These are phyloP conservation scores for Sinocyclocheilus anophthalmus DNA, from an alignment of 2,113 vertebrate species.

Conservation along the genomic window DNA sequence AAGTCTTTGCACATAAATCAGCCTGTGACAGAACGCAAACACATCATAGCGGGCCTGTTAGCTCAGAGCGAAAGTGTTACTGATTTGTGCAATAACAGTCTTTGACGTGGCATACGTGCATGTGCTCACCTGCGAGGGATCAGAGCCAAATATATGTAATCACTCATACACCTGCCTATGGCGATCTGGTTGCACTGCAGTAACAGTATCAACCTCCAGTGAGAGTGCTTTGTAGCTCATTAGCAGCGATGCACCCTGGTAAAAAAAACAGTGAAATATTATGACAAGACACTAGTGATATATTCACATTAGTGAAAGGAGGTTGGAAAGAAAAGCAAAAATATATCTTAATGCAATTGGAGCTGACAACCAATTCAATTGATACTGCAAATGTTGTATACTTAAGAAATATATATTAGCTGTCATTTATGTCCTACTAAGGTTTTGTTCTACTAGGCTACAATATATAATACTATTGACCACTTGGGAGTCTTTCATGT, in stretches of 20 bases:
- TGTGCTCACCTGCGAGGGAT: constrained; percentile 53
- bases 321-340: background rate
- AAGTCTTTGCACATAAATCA: constrained; percentile 19
- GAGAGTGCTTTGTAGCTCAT: background rate
- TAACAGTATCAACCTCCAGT: background rate
- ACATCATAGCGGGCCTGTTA: constrained; percentile 22
- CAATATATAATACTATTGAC: background rate
- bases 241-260: background rate
- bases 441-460: background rate
- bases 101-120: constrained; percentile 18
- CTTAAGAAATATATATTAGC: background rate
- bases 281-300: background rate
- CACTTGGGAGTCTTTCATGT: background rate
- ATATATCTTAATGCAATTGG: background rate
- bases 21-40: constrained; percentile 27
- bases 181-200: background rate
- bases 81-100: constrained; percentile 36
- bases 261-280: background rate
- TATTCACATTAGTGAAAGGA: background rate
- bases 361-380: background rate
- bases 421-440: background rate
- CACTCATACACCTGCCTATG: constrained; percentile 48
- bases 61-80: constrained; percentile 37
- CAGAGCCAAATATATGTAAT: constrained; percentile 45
- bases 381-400: background rate